These are phyloP conservation scores for Dicentrarchus labrax DNA, from an alignment of 2,113 vertebrate genomes.

Conservation along the genomic window DNA sequence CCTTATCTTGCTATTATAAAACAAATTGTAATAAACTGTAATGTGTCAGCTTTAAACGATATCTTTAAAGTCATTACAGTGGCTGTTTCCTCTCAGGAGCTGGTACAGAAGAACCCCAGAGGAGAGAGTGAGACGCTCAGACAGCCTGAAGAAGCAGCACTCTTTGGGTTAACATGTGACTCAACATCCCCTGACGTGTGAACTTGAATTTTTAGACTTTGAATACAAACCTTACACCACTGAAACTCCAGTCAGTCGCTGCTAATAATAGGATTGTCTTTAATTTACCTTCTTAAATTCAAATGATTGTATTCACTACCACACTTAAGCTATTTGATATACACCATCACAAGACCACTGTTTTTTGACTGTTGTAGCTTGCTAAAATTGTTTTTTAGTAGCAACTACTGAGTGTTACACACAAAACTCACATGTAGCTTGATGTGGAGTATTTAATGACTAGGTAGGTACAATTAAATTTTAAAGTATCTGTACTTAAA, in stretches of 20 bases:
- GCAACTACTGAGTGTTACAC: constrained; percentile 17
- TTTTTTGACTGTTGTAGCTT: constrained; percentile 17
- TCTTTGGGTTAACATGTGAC: constrained; percentile 76
- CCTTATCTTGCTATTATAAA: neutral
- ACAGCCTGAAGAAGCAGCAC: constrained; percentile 84
- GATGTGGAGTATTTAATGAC: constrained; percentile 10
- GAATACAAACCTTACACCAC: constrained; percentile 36
- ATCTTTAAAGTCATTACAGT: neutral
- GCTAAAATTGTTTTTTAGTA: neutral
- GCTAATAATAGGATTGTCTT: constrained; percentile 37
- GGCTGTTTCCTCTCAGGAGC: constrained; percentile 72
- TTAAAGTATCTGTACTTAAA: constrained; percentile 9
- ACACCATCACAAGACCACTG: constrained; percentile 5
- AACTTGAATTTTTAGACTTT: constrained; percentile 60
- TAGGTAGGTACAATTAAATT: neutral
- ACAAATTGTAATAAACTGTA: too few relatives aligned
- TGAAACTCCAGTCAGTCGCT: constrained; percentile 42
- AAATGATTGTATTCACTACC: constrained; percentile 49
- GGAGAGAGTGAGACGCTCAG: constrained; percentile 76
- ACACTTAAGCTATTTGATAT: constrained; percentile 8
- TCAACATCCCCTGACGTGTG: constrained; percentile 8
- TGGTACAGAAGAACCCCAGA: constrained; percentile 83
- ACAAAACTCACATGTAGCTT: constrained; percentile 8
- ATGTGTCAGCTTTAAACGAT: neutral
- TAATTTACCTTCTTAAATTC: constrained; percentile 12